phyloP scores from a whole-genome alignment of 2,113 vertebrate species.

The Sisor rabdophorus region DNA sequence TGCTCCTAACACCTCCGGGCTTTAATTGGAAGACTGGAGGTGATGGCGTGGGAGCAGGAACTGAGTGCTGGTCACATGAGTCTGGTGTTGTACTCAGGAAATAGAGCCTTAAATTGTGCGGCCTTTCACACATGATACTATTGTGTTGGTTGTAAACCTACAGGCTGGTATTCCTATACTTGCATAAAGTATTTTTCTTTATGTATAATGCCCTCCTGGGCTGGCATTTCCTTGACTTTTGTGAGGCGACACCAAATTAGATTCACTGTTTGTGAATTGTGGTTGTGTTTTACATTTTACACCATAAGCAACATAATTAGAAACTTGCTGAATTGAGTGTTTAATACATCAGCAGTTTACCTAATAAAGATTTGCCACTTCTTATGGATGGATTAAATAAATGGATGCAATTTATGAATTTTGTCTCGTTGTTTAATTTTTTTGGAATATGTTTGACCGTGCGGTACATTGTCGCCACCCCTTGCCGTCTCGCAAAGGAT shows the following conservation, averaged over 20 bases:
- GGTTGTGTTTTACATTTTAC: too few relatives aligned
- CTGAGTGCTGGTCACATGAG: slow-evolving; percentile 28
- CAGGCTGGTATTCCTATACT: not conserved
- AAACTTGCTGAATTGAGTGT: too few relatives aligned
- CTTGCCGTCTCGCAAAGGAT: too few relatives aligned
- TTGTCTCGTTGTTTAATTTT: too few relatives aligned
- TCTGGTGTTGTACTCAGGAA: not conserved
- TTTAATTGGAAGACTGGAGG: slow-evolving; percentile 33
- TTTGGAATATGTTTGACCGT: too few relatives aligned
- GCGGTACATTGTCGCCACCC: too few relatives aligned
- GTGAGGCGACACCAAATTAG: not conserved
- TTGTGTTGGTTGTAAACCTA: not conserved
- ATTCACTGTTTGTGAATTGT: not conserved
- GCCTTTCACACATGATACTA: not conserved
- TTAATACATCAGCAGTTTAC: not conserved
- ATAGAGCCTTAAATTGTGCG: not conserved
- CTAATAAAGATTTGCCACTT: not conserved
- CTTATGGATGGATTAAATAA: too few relatives aligned
- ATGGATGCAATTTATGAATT: too few relatives aligned
- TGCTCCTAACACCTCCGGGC: slow-evolving; percentile 10
- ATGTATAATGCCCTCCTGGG: not conserved
- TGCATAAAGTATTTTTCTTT: too few relatives aligned
- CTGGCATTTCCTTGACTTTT: not conserved
- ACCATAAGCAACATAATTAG: too few relatives aligned
- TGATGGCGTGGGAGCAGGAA: slow-evolving; percentile 43